Conservation (phyloP, 2,888 invertebrate species). For the Nomada flava region DNA sequence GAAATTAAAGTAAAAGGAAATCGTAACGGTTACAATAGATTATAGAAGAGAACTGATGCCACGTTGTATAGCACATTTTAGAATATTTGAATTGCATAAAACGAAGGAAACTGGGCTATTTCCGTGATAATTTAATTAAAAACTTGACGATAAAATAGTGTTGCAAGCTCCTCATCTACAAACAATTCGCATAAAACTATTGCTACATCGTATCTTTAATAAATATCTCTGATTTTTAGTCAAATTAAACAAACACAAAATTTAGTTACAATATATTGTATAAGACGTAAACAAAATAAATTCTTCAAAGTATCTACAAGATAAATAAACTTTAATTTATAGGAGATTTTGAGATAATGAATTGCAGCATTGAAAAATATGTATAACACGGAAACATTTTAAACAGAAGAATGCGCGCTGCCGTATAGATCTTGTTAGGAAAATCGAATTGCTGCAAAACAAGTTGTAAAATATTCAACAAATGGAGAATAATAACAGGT, state of each 20-base stretch:
- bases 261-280: too few relatives aligned
- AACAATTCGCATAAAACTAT: not conserved
- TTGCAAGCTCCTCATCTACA: not conserved
- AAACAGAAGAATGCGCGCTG: not conserved
- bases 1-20: conserved; percentile 1
- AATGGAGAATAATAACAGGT: not conserved
- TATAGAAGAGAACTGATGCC: not conserved
- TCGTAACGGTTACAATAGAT: not conserved
- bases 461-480: not conserved
- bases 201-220: not conserved
- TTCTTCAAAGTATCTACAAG: too few relatives aligned
- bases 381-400: not conserved
- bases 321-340: too few relatives aligned
- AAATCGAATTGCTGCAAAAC: not conserved
- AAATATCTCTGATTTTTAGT: not conserved
- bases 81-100: not conserved
- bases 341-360: too few relatives aligned
- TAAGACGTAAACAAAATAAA: too few relatives aligned
- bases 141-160: not conserved
- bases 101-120: conserved; percentile 12
- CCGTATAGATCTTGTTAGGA: not conserved
- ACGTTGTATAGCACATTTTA: not conserved
- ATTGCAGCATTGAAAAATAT: too few relatives aligned
- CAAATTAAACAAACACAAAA: too few relatives aligned
- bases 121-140: conserved; percentile 5